phyloP scores from a whole-genome alignment of 2,797 vertebrate genomes.

The Acestrorhynchus altus region DNA sequence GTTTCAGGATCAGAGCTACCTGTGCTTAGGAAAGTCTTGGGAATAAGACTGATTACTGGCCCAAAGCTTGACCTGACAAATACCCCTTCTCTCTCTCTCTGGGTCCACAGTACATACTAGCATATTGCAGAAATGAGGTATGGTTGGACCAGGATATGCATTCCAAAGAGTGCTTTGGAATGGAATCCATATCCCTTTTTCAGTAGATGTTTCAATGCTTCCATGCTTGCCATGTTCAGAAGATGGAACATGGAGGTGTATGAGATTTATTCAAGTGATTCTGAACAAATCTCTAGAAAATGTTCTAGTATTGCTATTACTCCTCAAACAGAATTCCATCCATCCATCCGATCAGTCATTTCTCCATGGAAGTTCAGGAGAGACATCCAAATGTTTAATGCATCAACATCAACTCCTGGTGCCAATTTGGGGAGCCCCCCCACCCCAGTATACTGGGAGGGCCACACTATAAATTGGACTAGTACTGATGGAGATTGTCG shows the following conservation, averaged over 20 bases:
- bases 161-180: slow-evolving; percentile 34
- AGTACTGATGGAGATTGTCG: background rate
- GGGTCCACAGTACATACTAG: slow-evolving; percentile 2
- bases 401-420: background rate
- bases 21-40: background rate
- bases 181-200: slow-evolving; percentile 53
- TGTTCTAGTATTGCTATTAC: slow-evolving; percentile 38
- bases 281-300: slow-evolving; percentile 53
- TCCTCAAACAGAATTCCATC: slow-evolving; percentile 46
- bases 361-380: background rate
- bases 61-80: slow-evolving; percentile 1
- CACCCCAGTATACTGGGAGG: background rate
- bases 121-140: slow-evolving; percentile 44
- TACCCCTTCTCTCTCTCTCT: background rate
- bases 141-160: slow-evolving; percentile 50
- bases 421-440: background rate
- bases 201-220: slow-evolving; percentile 35
- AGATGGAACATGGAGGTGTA: slow-evolving; percentile 50
- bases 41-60: background rate
- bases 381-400: background rate
- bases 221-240: slow-evolving; percentile 58
- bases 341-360: slow-evolving; percentile 19
- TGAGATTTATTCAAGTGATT: slow-evolving; percentile 44
- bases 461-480: background rate
- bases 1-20: slow-evolving; percentile 43